Base-by-base conservation (phyloP, 1,140 invertebrate genomes). In the Ips typographus region DNA sequence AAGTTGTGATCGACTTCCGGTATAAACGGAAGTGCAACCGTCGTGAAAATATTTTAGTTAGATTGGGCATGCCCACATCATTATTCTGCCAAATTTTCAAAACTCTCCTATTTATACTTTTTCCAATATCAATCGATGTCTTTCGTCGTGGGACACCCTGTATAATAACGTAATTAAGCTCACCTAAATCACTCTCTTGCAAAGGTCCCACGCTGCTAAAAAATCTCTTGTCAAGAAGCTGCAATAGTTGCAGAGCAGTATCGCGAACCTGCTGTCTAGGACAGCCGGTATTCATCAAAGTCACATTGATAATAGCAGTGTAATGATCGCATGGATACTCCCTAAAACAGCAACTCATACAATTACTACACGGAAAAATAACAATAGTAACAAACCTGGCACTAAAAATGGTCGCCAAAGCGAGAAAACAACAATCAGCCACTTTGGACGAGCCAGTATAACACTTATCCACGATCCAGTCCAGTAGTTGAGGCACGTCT, bases 281-380 rank as follows among this genome's bases (percentile, higher is more conserved):
- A 81, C 94, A 96, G 8, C 95, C 96, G 2, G 95, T 95, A 81
- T 95, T 98, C 84, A 99, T 90, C 38, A 99, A 85, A 0, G 96
- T 96, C 4, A 99, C 93, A 78, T 98, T 98, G 76, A 99, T 95
- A 74, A 99, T 94, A 6, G 96, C 95, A 40, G 96, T 97, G 81
- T 97, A 96, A 83, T 97, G 94, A 81, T 99, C 97, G 83, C 97
- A 99, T 4, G 97, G 96, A 85, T 98, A 99, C 82, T 99, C 98
- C 74, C 96, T 95, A 80, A 70, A 82, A 63, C n/a, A 39, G 0
- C n/a, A n/a, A 22, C 2, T 38, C 22, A 22, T 22, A 22, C 22
- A 22, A 22, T 22, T 22, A 22, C 22, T 0, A 22, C 22, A 22
- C 22, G 0, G 8, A 55, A n/a, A 79, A 75, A 76, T 67, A 68